phyloP scores from a whole-genome alignment of 2,113 vertebrate species.

The Bujurquina vittata region DNA sequence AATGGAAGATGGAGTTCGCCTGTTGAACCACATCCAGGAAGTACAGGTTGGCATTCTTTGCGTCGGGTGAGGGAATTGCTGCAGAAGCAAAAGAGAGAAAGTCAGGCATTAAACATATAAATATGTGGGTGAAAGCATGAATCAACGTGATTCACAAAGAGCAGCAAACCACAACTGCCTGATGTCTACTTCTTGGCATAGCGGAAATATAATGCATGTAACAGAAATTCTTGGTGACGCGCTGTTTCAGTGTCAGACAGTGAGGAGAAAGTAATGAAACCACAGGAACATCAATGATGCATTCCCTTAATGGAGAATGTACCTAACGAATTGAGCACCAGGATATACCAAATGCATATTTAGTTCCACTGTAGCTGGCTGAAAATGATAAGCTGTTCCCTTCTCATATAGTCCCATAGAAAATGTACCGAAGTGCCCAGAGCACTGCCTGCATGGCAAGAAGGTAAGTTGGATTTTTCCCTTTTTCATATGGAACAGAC shows the following conservation, averaged over 20 bases:
- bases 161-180: background rate
- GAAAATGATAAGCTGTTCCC: constrained; percentile 26
- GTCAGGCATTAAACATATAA: background rate
- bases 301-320: constrained; percentile 24
- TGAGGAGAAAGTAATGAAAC: constrained; percentile 24
- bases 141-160: constrained; percentile 10
- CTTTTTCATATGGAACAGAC: background rate
- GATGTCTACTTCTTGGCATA: background rate
- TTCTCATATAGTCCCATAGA: constrained; percentile 1
- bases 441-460: background rate
- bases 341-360: constrained; percentile 18
- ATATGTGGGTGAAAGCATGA: background rate
- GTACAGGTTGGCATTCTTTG: constrained; percentile 96
- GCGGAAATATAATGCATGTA: background rate
- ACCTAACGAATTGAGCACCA: constrained; percentile 2
- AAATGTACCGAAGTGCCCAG: background rate
- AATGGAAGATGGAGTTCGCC: constrained; percentile 98
- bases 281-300: background rate
- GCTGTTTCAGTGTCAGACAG: constrained; percentile 7
- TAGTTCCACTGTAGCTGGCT: constrained; percentile 40
- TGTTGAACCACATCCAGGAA: constrained; percentile 99
- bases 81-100: constrained; percentile 17
- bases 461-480: background rate
- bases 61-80: constrained; percentile 97
- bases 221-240: background rate